These are phyloP conservation scores for Neomorphus geoffroyi DNA, from an alignment of 2,797 vertebrate species.

Conservation along the genomic window DNA sequence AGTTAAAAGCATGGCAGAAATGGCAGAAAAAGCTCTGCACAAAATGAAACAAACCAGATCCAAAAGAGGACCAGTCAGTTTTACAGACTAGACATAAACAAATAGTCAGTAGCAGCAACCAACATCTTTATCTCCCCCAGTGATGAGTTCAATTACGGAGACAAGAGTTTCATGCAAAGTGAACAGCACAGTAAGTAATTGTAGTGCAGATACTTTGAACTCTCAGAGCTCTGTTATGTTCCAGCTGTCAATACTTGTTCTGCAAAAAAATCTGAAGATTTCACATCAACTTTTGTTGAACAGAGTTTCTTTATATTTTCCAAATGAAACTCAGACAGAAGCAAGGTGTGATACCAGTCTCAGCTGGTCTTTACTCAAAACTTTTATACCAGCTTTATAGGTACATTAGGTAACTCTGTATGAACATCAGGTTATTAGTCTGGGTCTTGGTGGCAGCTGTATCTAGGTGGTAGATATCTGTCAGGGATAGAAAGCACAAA, in stretches of 20 bases:
- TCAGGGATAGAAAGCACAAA: neutral
- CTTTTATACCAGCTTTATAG: neutral
- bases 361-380: neutral
- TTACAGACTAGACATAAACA: neutral
- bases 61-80: neutral
- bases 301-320: slow-evolving; percentile 39
- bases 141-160: slow-evolving; percentile 62
- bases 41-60: neutral
- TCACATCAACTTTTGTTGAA: slow-evolving; percentile 47
- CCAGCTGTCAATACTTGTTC: slow-evolving; percentile 57
- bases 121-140: slow-evolving; percentile 19
- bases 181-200: slow-evolving; percentile 67
- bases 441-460: neutral
- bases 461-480: neutral
- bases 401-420: neutral
- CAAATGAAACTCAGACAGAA: neutral
- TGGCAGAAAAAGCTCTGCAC: neutral
- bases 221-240: slow-evolving; percentile 10
- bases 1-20: neutral
- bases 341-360: neutral
- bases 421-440: neutral
- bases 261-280: slow-evolving; percentile 58
- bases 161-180: slow-evolving; percentile 63
- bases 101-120: slow-evolving; percentile 28
- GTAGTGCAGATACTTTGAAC: slow-evolving; percentile 67